Conservation (phyloP, 2,113 vertebrate genomes). For the Urocitellus parryii region DNA sequence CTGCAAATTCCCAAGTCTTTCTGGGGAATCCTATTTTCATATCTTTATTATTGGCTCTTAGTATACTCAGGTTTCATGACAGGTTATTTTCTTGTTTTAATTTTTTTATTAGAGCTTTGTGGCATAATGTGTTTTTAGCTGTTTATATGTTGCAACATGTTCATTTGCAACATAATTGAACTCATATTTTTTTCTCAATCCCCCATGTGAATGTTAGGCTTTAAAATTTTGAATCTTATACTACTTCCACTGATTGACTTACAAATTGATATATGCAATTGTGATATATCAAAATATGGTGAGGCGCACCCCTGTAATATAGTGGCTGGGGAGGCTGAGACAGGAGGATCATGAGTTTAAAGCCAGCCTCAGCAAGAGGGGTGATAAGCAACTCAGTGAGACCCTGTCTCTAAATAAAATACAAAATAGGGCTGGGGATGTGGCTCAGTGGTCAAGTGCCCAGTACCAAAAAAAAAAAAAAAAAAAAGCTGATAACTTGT, state of each 20-base stretch:
- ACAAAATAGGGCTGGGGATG: too few species aligned
- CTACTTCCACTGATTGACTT: not conserved
- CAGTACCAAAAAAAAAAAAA: too few species aligned
- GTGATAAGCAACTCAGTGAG: too few species aligned
- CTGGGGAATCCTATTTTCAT: conserved; percentile 20
- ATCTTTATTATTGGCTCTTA: conserved; percentile 50
- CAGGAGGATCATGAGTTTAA: too few species aligned
- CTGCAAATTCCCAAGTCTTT: not conserved
- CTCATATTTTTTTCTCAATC: conserved; percentile 70
- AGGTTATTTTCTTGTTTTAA: conserved; percentile 75
- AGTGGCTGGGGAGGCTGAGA: too few species aligned
- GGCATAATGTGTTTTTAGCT: conserved; percentile 50
- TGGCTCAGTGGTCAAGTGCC: too few species aligned
- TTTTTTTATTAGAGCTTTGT: conserved; percentile 77
- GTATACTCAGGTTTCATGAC: conserved; percentile 43
- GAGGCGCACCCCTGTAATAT: too few species aligned
- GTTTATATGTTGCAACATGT: conserved; percentile 63
- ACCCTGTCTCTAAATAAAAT: too few species aligned
- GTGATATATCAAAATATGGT: not conserved
- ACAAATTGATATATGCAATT: not conserved
- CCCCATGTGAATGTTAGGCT: conserved; percentile 55
- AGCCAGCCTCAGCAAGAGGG: too few species aligned
- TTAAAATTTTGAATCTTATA: conserved; percentile 55
- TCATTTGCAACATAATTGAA: conserved; percentile 75
- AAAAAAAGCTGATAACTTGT: not conserved